Evolutionary conservation across 2,888 invertebrate species (phyloP).

Genomic region (Synanthedon formicaeformis): DNA sequence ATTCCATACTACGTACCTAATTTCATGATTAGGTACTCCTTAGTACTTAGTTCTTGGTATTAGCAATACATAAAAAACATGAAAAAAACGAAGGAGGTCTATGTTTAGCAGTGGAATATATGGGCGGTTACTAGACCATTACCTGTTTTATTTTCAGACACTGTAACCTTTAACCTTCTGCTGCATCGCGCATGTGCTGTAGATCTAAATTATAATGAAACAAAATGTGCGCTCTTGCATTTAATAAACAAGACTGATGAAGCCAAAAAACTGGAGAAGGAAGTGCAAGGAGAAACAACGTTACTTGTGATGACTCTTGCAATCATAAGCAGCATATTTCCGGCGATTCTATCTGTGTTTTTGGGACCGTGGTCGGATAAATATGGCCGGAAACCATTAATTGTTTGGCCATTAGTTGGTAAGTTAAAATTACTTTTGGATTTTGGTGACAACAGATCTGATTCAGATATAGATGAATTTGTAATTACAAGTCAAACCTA

Average conservation of each 20-base stretch:
- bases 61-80: no score
- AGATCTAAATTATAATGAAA: constrained; percentile 6
- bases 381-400: constrained; percentile 74
- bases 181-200: constrained; percentile 8
- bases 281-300: constrained; percentile 69
- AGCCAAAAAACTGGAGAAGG: constrained; percentile 7
- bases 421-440: constrained; percentile 1
- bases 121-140: no score
- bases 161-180: constrained; percentile 7
- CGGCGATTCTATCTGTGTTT: constrained; percentile 72
- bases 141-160: constrained; percentile 5
- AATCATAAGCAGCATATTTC: constrained; percentile 68
- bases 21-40: no score
- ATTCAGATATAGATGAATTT: no score
- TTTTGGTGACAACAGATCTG: no score
- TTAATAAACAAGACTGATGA: constrained; percentile 6
- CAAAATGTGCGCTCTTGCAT: constrained; percentile 6
- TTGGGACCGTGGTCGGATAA: constrained; percentile 79
- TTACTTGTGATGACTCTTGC: constrained; percentile 66
- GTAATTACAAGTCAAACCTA: no score
- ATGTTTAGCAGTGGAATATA: no score
- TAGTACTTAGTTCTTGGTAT: no score
- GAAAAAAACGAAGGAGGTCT: no score
- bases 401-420: constrained; percentile 64
- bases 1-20: no score